A percentile compares a stretch with the other conserved stretches of the same genome.
These are phyloP conservation scores for Glaucomys volans DNA, from an alignment of 2,113 vertebrate genomes.

Conservation along the genomic window DNA sequence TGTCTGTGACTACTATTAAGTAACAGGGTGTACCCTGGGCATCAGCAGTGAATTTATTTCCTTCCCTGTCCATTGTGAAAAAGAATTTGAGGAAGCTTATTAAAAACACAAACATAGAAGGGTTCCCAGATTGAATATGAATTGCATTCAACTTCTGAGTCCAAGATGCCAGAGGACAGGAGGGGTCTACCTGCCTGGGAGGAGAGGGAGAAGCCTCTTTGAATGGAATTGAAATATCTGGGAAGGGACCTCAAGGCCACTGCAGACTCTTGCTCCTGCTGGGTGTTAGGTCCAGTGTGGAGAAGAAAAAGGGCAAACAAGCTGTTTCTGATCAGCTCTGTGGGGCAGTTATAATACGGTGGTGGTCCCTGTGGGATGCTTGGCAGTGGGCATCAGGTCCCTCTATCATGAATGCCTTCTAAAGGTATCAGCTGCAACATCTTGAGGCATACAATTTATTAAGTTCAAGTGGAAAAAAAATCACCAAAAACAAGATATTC, in stretches of 20 bases:
- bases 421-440: not conserved
- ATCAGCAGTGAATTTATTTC: not conserved
- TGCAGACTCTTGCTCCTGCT: not conserved
- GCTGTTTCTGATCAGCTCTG: fast-evolving
- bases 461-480: not conserved
- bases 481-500: not conserved
- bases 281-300: not conserved
- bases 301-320: fast-evolving
- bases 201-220: not conserved
- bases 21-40: not conserved
- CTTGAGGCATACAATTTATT: not conserved
- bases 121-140: not conserved
- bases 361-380: not conserved
- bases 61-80: not conserved
- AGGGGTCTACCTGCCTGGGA: fast-evolving
- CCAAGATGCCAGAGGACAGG: not conserved
- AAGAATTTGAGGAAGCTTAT: not conserved
- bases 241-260: fast-evolving
- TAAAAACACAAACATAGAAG: not conserved
- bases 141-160: not conserved
- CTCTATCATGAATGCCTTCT: fast-evolving
- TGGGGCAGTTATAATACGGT: not conserved
- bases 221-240: too few species aligned
- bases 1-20: too few species aligned
- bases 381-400: fast-evolving